A percentile compares a stretch with the other conserved stretches of the same genome.
phyloP scores from a whole-genome alignment of 2,888 invertebrate genomes.

The Cactoblastis cactorum region DNA sequence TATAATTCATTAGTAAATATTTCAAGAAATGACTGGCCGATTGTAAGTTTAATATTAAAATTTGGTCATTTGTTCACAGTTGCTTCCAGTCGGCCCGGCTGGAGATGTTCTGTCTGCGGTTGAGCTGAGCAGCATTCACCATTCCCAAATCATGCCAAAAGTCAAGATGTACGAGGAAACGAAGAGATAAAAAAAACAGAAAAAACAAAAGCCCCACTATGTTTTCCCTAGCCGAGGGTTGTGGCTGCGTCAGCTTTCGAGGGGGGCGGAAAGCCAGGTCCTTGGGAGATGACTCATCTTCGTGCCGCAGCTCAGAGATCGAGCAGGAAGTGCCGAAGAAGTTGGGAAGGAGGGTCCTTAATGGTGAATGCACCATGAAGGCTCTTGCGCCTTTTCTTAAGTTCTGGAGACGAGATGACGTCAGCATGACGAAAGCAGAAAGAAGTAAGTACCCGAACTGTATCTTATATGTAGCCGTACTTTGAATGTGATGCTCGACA shows the following conservation, averaged over 20 bases:
- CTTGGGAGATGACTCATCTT: slow-evolving; percentile 67
- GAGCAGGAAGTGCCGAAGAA: slow-evolving; percentile 71
- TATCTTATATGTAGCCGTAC: background rate
- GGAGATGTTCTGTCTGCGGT: slow-evolving; percentile 28
- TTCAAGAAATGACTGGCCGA: too few species aligned
- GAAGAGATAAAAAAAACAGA: slow-evolving; percentile 68
- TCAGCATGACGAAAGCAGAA: slow-evolving; percentile 88
- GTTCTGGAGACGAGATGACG: slow-evolving; percentile 84
- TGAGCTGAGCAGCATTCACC: slow-evolving; percentile 29
- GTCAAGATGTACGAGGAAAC: slow-evolving; percentile 66
- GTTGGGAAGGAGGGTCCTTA: slow-evolving; percentile 52
- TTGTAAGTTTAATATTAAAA: background rate
- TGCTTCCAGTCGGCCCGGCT: slow-evolving; percentile 26
- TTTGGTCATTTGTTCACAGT: slow-evolving; percentile 13
- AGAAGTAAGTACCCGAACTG: slow-evolving; percentile 79
- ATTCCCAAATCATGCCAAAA: slow-evolving; percentile 68
- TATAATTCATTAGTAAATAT: too few species aligned
- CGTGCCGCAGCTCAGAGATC: slow-evolving; percentile 72
- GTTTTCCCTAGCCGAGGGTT: slow-evolving; percentile 72
- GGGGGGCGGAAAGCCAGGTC: slow-evolving; percentile 59
- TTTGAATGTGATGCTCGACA: slow-evolving; percentile 1
- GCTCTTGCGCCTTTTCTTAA: slow-evolving; percentile 82
- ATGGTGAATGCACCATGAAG: slow-evolving; percentile 72
- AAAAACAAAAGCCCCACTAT: slow-evolving; percentile 71
- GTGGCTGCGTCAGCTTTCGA: slow-evolving; percentile 70